Evolutionary conservation across 1,140 invertebrate genomes (phyloP), one percentile per base, ranked within the genome.

Genomic region (Drosophila littoralis): DNA sequence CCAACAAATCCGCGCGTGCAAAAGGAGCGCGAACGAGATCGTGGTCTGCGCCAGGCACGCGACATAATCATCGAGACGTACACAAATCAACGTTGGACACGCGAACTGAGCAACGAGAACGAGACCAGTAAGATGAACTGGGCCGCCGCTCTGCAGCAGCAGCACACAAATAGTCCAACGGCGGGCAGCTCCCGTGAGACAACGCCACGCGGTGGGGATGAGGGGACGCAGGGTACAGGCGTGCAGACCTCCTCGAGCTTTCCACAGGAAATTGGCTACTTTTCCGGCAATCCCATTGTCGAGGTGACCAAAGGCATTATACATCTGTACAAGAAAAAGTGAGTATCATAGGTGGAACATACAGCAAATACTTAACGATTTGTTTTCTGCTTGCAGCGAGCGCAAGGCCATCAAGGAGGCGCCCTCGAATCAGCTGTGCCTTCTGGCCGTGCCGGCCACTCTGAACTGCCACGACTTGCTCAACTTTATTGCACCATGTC

Each of bases 291-390:
- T 94, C 98, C 98, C 8, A 96, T 97, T 90, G 98, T 88, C 5
- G 99, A 99, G 94, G 95, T 98, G 35, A 98, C 97, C 0, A 98
- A 98, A 93, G 99, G 99, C 50, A 96, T 99, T 51, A 93, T 99
- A 22, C 98, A 99, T 94, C 93, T 99, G 1, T 99, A 98, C 92
- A 99, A 99, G 93, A 98, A 99, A 93, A 98, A 98, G 96, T 97
- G 93, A 92, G 94, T 90, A 38, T 2, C 22, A 46, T 32, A 42
- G 10, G 6, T 28, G 22, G 28, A n/a, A 10, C 7, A 40, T 5
- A 8, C 42, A 22, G 6, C 15, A 33, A 3, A 7, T n/a, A 13
- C 1, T 28, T 1, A 1, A 28, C 8, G 6, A n/a, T 15, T 6
- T 4, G 7, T 43, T 48, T 22, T 32, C 7, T 61, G 59, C 22